These are phyloP conservation scores for Sceloporus tristichus DNA, from an alignment of 2,113 vertebrate species.

Conservation along the genomic window DNA sequence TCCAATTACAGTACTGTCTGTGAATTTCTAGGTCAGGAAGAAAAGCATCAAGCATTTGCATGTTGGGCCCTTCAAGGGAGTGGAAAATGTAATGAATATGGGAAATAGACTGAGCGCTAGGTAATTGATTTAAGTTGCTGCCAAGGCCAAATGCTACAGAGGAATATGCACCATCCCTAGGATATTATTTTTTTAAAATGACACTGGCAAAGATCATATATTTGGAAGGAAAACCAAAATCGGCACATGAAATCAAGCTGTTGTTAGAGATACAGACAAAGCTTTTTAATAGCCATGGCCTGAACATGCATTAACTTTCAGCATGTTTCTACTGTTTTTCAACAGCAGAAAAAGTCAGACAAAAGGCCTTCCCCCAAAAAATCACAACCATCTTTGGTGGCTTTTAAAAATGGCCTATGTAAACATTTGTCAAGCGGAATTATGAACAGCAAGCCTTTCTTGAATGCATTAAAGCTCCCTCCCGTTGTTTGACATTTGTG, in stretches of 20 bases:
- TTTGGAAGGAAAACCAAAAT: not conserved
- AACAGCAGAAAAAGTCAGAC: not conserved
- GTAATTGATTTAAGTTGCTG: constrained; percentile 30
- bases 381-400: too few species aligned
- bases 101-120: constrained; percentile 50
- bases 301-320: constrained; percentile 13
- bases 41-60: constrained; percentile 51
- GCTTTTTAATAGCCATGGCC: constrained; percentile 1
- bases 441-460: not conserved
- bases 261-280: constrained; percentile 16
- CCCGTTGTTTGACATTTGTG: not conserved
- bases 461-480: not conserved
- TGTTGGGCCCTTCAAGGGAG: constrained; percentile 53
- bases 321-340: not conserved
- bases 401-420: not conserved
- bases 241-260: not conserved
- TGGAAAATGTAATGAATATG: constrained; percentile 51
- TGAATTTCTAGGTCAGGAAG: constrained; percentile 62
- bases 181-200: not conserved
- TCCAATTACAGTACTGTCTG: constrained; percentile 53
- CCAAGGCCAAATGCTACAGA: constrained; percentile 24
- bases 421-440: not conserved
- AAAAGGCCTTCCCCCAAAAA: not conserved
- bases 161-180: constrained; percentile 18
- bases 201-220: not conserved